A percentile compares a stretch with the other conserved stretches of the same genome.
Evolutionary conservation across 2,113 vertebrate species (phyloP).

Genomic region (Rhipidura dahli): DNA sequence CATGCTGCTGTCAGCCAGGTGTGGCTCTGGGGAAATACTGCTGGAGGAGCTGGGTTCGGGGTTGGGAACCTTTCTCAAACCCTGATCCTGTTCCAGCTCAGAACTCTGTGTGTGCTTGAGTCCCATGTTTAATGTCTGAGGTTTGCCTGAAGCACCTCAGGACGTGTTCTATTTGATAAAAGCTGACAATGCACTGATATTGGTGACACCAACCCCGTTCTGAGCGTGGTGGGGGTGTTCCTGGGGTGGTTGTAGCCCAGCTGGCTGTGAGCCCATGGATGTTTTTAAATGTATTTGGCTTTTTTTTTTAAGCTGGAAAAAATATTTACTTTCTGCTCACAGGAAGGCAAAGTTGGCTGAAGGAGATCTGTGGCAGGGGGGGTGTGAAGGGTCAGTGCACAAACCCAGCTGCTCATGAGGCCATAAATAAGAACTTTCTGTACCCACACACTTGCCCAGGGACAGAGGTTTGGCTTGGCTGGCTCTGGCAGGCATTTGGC

Average conservation of each 20-base stretch:
- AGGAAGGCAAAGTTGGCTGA: not conserved
- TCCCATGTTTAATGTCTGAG: not conserved
- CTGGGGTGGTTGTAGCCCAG: not conserved
- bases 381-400: not conserved
- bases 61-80: not conserved
- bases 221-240: fast-evolving
- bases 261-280: not conserved
- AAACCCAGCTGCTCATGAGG: not conserved
- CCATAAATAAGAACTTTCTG: not conserved
- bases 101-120: not conserved
- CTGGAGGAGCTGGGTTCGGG: not conserved
- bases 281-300: not conserved
- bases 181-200: not conserved
- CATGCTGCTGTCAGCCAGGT: not conserved
- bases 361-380: not conserved
- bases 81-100: not conserved
- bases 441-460: not conserved
- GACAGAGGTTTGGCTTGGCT: not conserved
- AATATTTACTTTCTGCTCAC: not conserved
- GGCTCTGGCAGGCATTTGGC: not conserved
- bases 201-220: not conserved
- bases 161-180: not conserved
- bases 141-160: not conserved
- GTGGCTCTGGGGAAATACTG: not conserved
- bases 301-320: not conserved